Percentiles rank a stretch among this genome's conserved stretches.
Conservation (phyloP, 2,113 vertebrate genomes). For the Cebus imitator region DNA sequence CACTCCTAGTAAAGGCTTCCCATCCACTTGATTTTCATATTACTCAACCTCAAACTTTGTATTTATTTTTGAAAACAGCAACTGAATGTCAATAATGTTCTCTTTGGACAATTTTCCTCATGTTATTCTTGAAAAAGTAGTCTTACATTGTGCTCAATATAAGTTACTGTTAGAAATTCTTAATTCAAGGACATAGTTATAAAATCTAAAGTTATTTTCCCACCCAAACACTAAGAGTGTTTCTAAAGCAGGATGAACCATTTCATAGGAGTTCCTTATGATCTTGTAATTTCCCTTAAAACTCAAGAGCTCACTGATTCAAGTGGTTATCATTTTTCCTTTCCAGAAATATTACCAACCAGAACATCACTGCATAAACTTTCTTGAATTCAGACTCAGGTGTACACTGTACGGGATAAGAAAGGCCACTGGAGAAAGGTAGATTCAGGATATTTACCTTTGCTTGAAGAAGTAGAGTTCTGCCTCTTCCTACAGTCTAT, state of each 20-base stretch:
- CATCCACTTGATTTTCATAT: not conserved
- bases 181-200: not conserved
- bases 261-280: not conserved
- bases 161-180: not conserved
- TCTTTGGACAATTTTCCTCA: not conserved
- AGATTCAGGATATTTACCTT: conserved; percentile 88
- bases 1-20: not conserved
- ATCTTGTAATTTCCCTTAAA: not conserved
- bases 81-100: not conserved
- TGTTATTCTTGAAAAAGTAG: not conserved
- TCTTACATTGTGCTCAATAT: not conserved
- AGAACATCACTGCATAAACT: not conserved
- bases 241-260: not conserved
- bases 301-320: not conserved
- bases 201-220: not conserved
- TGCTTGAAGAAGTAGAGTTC: conserved; percentile 95
- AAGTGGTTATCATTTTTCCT: not conserved
- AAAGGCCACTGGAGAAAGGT: not conserved
- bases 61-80: not conserved
- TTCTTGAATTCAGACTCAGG: not conserved
- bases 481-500: conserved; percentile 94
- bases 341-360: not conserved
- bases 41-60: not conserved
- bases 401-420: not conserved
- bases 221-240: not conserved